Conservation (phyloP, 2,888 invertebrate genomes). For the Drosophila paramelanica region DNA sequence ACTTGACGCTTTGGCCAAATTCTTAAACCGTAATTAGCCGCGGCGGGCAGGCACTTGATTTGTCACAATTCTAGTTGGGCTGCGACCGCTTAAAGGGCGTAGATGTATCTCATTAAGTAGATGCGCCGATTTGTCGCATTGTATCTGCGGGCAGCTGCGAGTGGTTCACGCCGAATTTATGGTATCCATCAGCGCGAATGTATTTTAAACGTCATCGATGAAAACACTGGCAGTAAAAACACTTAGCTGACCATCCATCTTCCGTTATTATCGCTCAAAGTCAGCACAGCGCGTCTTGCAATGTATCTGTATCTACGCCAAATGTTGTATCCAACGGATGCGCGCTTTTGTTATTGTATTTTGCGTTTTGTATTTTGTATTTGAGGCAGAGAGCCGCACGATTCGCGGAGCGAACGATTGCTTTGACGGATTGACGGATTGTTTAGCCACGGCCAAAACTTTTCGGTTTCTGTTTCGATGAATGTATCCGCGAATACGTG, state of each 20-base stretch:
- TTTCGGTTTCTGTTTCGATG: slow-evolving; percentile 48
- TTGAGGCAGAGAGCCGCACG: slow-evolving; percentile 33
- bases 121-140: slow-evolving; percentile 37
- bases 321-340: slow-evolving; percentile 59
- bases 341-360: slow-evolving; percentile 33
- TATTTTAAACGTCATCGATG: slow-evolving; percentile 76
- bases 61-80: slow-evolving; percentile 66
- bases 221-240: slow-evolving; percentile 69
- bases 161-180: slow-evolving; percentile 71
- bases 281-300: slow-evolving; percentile 39
- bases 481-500: slow-evolving; percentile 85
- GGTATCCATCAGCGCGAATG: slow-evolving; percentile 66
- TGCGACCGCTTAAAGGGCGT: slow-evolving; percentile 13
- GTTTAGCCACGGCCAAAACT: slow-evolving; percentile 51
- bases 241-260: slow-evolving; percentile 77
- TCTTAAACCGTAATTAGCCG: slow-evolving; percentile 56
- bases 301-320: slow-evolving; percentile 27
- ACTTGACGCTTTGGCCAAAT: slow-evolving; percentile 48
- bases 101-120: slow-evolving; percentile 35
- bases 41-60: slow-evolving; percentile 55
- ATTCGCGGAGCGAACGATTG: slow-evolving; percentile 52
- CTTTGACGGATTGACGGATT: slow-evolving; percentile 69
- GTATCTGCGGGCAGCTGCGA: slow-evolving; percentile 41
- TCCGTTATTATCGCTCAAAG: slow-evolving; percentile 63
- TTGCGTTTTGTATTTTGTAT: slow-evolving; percentile 24